phyloP scores from a whole-genome alignment of 2,888 invertebrate genomes.

The Drosophila atroscutellata region DNA sequence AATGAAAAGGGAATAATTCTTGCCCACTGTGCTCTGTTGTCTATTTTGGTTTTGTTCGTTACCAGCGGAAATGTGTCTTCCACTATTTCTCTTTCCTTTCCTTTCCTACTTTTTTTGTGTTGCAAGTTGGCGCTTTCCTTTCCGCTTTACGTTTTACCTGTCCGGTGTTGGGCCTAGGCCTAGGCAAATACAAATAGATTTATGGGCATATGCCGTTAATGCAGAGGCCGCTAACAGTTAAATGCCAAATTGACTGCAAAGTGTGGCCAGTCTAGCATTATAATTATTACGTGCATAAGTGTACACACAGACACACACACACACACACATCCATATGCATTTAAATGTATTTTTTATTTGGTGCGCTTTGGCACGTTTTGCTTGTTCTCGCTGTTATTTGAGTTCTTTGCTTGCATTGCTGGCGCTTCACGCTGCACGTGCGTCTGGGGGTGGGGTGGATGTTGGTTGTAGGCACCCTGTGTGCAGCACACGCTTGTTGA shows the following conservation, averaged over 20 bases:
- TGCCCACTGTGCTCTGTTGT: conserved; percentile 57
- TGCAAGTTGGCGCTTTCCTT: conserved; percentile 50
- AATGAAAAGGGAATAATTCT: neutral
- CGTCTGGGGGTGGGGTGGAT: conserved; percentile 25
- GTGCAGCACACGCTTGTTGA: conserved; percentile 59
- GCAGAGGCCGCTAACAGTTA: conserved; percentile 59
- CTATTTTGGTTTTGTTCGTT: conserved; percentile 75
- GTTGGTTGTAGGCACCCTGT: conserved; percentile 50
- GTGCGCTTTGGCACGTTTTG: conserved; percentile 67
- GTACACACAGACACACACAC: conserved; percentile 2
- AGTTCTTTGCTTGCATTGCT: conserved; percentile 58
- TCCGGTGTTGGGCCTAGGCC: conserved; percentile 46
- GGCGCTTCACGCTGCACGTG: conserved; percentile 69
- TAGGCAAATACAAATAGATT: conserved; percentile 60
- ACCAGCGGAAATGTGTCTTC: conserved; percentile 75
- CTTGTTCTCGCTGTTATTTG: conserved; percentile 54
- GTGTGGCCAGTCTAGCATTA: conserved; percentile 52
- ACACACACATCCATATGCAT: neutral
- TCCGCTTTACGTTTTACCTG: conserved; percentile 63
- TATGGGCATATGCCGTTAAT: conserved; percentile 56
- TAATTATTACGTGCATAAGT: conserved; percentile 41
- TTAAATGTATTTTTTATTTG: conserved; percentile 39
- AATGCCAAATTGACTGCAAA: conserved; percentile 71
- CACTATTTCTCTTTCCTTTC: conserved; percentile 44
- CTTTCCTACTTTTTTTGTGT: neutral